Evolutionary conservation across 2,797 vertebrate species (phyloP), one percentile per base, ranked within the genome.

Genomic region (Steatocranus sp.): DNA sequence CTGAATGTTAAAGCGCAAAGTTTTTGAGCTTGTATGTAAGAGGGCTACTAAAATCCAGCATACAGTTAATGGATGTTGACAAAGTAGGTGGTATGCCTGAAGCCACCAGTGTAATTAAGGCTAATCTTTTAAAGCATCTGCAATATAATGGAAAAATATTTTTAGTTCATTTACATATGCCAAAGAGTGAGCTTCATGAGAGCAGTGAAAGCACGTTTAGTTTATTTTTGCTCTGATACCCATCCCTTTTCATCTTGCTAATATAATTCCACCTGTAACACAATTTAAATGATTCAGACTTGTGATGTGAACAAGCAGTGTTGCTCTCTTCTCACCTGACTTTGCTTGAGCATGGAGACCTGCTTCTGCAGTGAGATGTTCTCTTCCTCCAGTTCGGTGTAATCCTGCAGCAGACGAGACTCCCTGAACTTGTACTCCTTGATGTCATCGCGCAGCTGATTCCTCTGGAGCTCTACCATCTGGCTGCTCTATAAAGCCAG

Each of bases 331-430:
- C 94, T 93, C 89, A 97, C 98, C 97, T 99, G 98, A 91, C 97
- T 98, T 95, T 99, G 98, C 80, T 98, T 98, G 83, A 99, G 96
- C 86, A 97, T 84, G 50, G 97, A 99, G 50, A 99, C 98, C 88
- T 99, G 98, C 91, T 99, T 99, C 96, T 99, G 98, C 81, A 99
- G 95, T 17, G 97, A 97, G 94, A 99, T 99, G 95, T 99, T 99
- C 94, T 99, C 98, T 91, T 99, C 98, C 91, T 99, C 98, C 70
- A 99, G 96, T 91, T 99, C 98, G 0, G 97, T 98, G 93, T 98
- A 99, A 96, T 99, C 98, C 95, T 99, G 98, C 87, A 99, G 96
- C 88, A 99, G 95, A 53, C 98, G 97, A 2, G 97, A 95, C 94
- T 99, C 98, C 66, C 97, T 94, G 94, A 99, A 98, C 94, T 99